A percentile compares a stretch with the other conserved stretches of the same genome.
Evolutionary conservation across 1,140 invertebrate genomes (phyloP).

Genomic region (Bombus superbus): DNA sequence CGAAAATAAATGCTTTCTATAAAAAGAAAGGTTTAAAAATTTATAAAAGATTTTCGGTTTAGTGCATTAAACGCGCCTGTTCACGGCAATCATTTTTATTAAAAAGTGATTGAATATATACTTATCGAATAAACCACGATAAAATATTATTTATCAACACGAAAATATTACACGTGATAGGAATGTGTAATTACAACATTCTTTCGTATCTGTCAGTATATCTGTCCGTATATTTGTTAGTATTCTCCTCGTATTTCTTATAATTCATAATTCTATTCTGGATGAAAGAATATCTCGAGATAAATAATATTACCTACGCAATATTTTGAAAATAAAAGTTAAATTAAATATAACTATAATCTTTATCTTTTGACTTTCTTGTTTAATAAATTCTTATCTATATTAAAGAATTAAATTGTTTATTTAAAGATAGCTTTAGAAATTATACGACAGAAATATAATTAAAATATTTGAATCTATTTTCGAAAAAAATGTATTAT

Average conservation of each 20-base stretch:
- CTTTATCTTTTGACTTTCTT: too few relatives aligned
- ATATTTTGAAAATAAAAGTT: too few relatives aligned
- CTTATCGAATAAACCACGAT: not conserved
- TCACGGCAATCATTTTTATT: not conserved
- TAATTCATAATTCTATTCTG: not conserved
- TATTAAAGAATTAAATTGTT: too few relatives aligned
- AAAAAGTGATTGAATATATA: not conserved
- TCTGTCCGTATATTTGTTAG: not conserved
- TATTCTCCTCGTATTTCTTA: not conserved
- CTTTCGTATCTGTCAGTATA: not conserved
- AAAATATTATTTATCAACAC: not conserved
- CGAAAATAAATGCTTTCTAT: constrained; percentile 5
- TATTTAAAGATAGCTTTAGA: not conserved
- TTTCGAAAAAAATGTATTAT: not conserved
- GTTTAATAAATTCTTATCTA: too few relatives aligned
- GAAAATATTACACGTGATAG: not conserved
- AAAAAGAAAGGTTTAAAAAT: not conserved
- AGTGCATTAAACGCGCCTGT: too few relatives aligned
- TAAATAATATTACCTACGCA: too few relatives aligned
- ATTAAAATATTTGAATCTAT: not conserved
- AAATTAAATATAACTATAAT: too few relatives aligned
- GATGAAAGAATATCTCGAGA: not conserved
- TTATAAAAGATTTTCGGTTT: not conserved
- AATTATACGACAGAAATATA: not conserved
- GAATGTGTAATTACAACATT: not conserved